phyloP scores from a whole-genome alignment of 2,888 invertebrate species.

The Antheraea assamensis region DNA sequence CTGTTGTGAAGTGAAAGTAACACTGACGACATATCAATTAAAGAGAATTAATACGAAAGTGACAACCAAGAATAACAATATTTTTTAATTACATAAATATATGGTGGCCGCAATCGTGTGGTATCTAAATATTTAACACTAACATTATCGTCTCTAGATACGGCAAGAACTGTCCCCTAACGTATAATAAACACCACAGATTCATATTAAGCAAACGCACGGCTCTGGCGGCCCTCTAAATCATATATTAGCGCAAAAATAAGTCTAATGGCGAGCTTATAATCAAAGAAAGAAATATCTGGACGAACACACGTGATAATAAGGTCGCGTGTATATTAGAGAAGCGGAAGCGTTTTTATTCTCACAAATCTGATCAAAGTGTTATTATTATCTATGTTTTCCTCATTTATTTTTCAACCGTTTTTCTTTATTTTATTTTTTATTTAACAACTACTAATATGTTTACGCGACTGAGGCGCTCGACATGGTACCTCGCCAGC shows the following conservation, averaged over 20 bases:
- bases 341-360: constrained; percentile 34
- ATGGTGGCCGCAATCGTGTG: not conserved
- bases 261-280: constrained; percentile 76
- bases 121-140: not conserved
- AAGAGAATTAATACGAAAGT: too few relatives aligned
- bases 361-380: not conserved
- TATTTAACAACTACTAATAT: too few relatives aligned
- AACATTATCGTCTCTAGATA: not conserved
- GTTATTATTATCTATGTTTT: too few relatives aligned
- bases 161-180: constrained; percentile 3
- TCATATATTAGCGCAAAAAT: constrained; percentile 79
- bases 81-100: too few relatives aligned
- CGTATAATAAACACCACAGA: constrained; percentile 19
- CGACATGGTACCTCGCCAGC: too few relatives aligned
- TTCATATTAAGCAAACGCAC: constrained; percentile 11
- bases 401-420: too few relatives aligned
- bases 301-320: constrained; percentile 58
- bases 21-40: too few relatives aligned
- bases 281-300: constrained; percentile 78
- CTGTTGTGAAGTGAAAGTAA: too few relatives aligned
- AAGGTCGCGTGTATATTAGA: constrained; percentile 28
- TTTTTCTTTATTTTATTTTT: too few relatives aligned
- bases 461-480: too few relatives aligned
- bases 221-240: constrained; percentile 58
- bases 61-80: too few relatives aligned